phyloP scores from a whole-genome alignment of 2,113 vertebrate genomes.

The Fregetta grallaria region DNA sequence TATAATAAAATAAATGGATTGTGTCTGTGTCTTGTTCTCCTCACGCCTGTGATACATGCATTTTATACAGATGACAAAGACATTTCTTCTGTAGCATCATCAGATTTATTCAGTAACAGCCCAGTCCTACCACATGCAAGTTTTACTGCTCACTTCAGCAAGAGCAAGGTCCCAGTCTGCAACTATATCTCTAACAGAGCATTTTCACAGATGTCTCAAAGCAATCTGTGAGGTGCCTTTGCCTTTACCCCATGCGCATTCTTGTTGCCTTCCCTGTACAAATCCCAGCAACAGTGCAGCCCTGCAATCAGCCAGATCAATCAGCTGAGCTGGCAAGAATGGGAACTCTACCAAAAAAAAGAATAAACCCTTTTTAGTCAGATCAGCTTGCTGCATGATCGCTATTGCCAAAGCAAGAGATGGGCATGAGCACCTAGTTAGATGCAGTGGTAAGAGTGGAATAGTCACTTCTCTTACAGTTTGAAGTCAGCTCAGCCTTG shows the following conservation, averaged over 20 bases:
- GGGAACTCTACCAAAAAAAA: not conserved
- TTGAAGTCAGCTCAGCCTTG: not conserved
- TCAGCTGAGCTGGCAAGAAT: not conserved
- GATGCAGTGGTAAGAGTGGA: not conserved
- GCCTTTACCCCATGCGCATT: not conserved
- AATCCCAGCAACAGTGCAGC: not conserved
- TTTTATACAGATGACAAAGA: not conserved
- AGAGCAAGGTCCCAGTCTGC: not conserved
- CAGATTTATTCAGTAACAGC: not conserved
- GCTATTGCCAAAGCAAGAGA: not conserved
- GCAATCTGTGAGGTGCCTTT: not conserved
- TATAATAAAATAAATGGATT: not conserved
- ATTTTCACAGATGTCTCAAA: not conserved
- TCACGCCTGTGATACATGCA: not conserved
- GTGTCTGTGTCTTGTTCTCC: not conserved
- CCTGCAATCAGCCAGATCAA: not conserved
- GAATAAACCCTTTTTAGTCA: not conserved
- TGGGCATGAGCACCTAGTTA: not conserved
- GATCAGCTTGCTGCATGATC: not conserved
- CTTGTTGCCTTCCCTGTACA: not conserved
- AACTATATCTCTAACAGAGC: not conserved
- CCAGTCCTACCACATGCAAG: not conserved
- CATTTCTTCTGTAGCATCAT: not conserved
- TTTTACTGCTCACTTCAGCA: not conserved
- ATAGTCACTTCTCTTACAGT: not conserved